Base-by-base conservation (phyloP, 2,113 vertebrate species). In the Zosterops lateralis region DNA sequence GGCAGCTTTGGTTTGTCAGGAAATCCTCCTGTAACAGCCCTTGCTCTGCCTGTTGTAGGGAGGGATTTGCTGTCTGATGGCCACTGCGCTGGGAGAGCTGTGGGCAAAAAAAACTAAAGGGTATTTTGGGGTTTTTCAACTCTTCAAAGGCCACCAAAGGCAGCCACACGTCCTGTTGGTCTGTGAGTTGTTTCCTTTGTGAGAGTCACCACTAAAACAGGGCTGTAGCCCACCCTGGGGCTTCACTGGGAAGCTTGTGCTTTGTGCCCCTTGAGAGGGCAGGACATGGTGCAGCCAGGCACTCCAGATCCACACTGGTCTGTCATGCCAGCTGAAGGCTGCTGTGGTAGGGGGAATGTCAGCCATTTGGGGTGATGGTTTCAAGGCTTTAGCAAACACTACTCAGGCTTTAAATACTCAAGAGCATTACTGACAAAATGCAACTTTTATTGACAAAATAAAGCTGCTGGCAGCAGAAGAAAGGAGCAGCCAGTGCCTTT, bases 221-320 rank as follows among this genome's bases (percentile, higher is more conserved):
- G 34, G 44, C 48, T 80, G 61, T 47, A 76, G 67, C 50, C 76
- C 70, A 3, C 8, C 15, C 38, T 72, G 73, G 29, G 82, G 18
- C 50, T 58, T 3, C 66, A 3, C 22, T 4, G 1, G 51, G 56
- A 61, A 65, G 24, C 20, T 28, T 14, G 3, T 20, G 32, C 66
- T 77, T 87, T 72, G 54, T 66, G 54, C 12, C 19, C 40, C 6
- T 0, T 7, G 40, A 78, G n/a, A 76, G 81, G 29, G 45, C 20
- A 20, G 62, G 75, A 71, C 4, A 0, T 4, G 29, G 32, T 12
- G 53, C 2, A 3, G 16, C 54, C 1, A 0, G 44, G 34, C 56
- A 3, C 40, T 85, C 32, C 76, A 20, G 21, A 34, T 47, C 25
- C 79, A 50, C 18, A 1, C 20, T 22, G 1, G 0, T 66, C 72